These are phyloP conservation scores for Gorsachius magnificus DNA, from an alignment of 2,797 vertebrate species.

Conservation along the genomic window DNA sequence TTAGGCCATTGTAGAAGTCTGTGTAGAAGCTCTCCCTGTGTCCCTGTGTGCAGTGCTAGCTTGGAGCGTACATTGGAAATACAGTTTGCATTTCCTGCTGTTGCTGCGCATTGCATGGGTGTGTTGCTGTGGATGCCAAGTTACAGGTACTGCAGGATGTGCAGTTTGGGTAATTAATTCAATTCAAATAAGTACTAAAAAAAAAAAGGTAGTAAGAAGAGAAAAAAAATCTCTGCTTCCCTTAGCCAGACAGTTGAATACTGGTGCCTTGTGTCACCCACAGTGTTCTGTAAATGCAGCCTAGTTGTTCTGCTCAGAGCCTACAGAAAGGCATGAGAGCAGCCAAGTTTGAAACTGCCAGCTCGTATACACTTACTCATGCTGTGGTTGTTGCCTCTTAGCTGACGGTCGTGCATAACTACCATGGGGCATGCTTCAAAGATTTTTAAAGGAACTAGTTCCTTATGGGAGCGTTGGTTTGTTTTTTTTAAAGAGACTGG, in stretches of 20 bases:
- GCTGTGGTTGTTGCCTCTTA: neutral
- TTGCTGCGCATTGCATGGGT: conserved; percentile 2
- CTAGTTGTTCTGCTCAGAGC: neutral
- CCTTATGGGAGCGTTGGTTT: neutral
- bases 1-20: neutral
- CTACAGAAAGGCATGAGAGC: neutral
- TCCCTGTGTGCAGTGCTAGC: neutral
- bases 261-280: neutral
- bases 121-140: conserved; percentile 20
- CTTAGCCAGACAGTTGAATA: neutral
- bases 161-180: conserved; percentile 1
- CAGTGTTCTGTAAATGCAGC: neutral
- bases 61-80: neutral
- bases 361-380: neutral
- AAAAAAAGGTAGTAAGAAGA: neutral
- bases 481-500: neutral
- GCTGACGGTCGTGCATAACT: neutral
- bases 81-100: neutral
- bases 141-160: conserved; percentile 4
- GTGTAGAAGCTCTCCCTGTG: neutral
- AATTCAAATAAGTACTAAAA: conserved; percentile 2
- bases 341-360: neutral
- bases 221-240: neutral
- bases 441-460: neutral
- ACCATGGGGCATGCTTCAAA: neutral